phyloP scores from a whole-genome alignment of 2,888 invertebrate species.

The Tuta absoluta region DNA sequence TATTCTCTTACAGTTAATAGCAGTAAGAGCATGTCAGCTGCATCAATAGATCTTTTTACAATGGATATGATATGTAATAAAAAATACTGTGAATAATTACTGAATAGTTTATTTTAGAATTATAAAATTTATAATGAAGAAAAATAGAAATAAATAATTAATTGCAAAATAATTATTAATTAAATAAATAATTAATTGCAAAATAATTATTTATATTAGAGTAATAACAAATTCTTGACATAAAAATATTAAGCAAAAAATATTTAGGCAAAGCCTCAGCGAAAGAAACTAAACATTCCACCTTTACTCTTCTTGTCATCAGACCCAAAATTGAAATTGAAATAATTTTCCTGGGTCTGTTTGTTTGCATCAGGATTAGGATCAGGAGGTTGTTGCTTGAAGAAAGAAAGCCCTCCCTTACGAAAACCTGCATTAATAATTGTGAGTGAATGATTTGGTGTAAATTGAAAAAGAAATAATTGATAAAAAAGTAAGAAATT shows the following conservation, averaged over 20 bases:
- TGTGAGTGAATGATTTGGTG: background rate
- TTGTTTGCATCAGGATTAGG: constrained; percentile 37
- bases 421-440: constrained; percentile 52
- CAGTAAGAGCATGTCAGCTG: constrained; percentile 95
- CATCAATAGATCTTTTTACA: constrained; percentile 71
- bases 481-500: background rate
- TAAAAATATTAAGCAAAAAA: background rate
- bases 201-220: no score
- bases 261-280: constrained; percentile 38
- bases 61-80: constrained; percentile 8
- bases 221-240: no score
- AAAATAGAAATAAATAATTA: background rate
- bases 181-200: background rate
- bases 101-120: background rate
- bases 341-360: constrained; percentile 49
- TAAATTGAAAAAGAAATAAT: background rate
- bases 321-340: constrained; percentile 67
- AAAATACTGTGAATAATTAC: background rate
- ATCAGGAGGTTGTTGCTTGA: constrained; percentile 48
- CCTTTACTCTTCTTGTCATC: constrained; percentile 63
- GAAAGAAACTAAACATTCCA: constrained; percentile 69
- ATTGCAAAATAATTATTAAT: background rate
- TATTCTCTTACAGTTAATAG: constrained; percentile 92
- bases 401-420: constrained; percentile 64
- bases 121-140: background rate